Evolutionary conservation across 2,888 invertebrate species (phyloP).

Genomic region (Saturnia japonica): DNA sequence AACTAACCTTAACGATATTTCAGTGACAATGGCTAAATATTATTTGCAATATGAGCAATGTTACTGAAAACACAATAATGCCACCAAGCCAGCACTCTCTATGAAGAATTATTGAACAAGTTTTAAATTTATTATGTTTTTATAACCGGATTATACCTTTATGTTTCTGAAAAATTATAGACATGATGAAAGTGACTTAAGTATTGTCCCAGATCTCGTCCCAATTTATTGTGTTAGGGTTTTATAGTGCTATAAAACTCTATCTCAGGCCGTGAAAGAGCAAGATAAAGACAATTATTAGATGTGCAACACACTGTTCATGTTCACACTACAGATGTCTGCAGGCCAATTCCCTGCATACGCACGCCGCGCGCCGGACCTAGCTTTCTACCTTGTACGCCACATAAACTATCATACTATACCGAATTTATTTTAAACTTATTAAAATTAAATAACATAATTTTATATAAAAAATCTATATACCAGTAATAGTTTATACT

Average conservation of each 20-base stretch:
- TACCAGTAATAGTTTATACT: not conserved
- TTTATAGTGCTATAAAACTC: not conserved
- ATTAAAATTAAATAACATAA: not conserved
- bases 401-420: slow-evolving; percentile 40
- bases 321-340: slow-evolving; percentile 65
- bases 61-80: too few relatives aligned
- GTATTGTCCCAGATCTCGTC: not conserved
- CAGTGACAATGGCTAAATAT: too few relatives aligned
- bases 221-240: not conserved
- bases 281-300: slow-evolving; percentile 49
- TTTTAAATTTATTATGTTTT: too few relatives aligned
- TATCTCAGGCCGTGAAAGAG: slow-evolving; percentile 21
- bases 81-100: too few relatives aligned
- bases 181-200: too few relatives aligned
- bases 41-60: too few relatives aligned
- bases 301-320: slow-evolving; percentile 61
- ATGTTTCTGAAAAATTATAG: too few relatives aligned
- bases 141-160: too few relatives aligned
- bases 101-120: too few relatives aligned
- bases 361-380: slow-evolving; percentile 54
- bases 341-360: slow-evolving; percentile 56
- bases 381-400: slow-evolving; percentile 60
- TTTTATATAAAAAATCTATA: not conserved
- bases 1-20: too few relatives aligned
- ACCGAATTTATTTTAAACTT: not conserved